Base-by-base conservation (phyloP, 2,797 vertebrate species). In the Hoplostethus mediterraneus region DNA sequence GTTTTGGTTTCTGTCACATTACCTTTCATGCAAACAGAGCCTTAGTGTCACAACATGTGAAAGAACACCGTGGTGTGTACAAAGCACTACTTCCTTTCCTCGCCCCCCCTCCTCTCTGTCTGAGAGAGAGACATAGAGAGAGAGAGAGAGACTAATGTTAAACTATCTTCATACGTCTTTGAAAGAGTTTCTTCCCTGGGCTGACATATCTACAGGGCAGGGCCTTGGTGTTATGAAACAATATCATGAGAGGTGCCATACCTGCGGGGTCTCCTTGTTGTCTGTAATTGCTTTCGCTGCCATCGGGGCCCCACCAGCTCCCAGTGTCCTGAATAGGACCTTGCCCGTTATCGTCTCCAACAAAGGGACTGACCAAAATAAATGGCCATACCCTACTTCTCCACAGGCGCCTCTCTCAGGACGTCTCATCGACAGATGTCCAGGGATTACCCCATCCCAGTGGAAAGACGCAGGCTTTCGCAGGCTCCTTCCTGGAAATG, bases 381-480 rank as follows among this genome's bases (percentile, higher is more conserved):
- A 86, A 87, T 2, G 17, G 53, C 74, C 73, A 77, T 73, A 31
- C 82, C 86, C 90, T 84, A n/a, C 71, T 55, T 89, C 88, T 86
- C 87, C 85, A 85, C 80, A 71, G 84, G 78, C 63, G 45, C 55
- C 53, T 79, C 81, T 83, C 80, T 71, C 67, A 75, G 81, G 81
- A 77, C 4, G 48, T 67, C 82, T 82, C 76, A 44, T 61, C 21
- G 82, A 71, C 88, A 92, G 85, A 90, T 90, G 90, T 90, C 89
- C 88, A 87, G 89, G 89, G 88, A 92, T 89, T 91, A 81, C 87
- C 84, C 81, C 71, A 54, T 82, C 77, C 86, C 83, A 54, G 58
- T 51, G 76, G 77, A 88, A 64, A 73, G 42, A 76, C 53, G 48
- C 72, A 40, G 57, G 60, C 70, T 76, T n/a, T 55, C 53, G 48